These are phyloP conservation scores for Coreoperca whiteheadi DNA, from an alignment of 2,113 vertebrate genomes.

Conservation along the genomic window DNA sequence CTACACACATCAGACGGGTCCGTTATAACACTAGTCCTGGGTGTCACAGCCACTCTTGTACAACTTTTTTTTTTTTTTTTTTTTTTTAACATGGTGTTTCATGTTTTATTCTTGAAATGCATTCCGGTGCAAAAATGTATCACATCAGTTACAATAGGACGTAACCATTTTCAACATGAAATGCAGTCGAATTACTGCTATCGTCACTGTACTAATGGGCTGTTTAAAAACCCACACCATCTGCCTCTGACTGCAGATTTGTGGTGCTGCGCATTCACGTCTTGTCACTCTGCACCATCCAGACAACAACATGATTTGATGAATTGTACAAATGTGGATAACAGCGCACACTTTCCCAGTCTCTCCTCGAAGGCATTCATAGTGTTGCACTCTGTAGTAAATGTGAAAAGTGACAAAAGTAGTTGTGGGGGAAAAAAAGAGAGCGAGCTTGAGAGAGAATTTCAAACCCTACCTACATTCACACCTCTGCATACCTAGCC, in stretches of 20 bases:
- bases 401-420: neutral
- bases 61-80: no score
- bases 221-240: no score
- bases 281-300: neutral
- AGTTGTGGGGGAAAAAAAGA: neutral
- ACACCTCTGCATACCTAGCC: neutral
- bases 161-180: neutral
- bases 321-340: neutral
- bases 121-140: neutral
- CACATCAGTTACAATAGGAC: neutral
- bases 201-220: no score
- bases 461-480: neutral
- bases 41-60: neutral
- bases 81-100: no score
- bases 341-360: neutral
- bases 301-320: neutral
- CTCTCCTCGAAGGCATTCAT: neutral
- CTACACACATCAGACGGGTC: neutral
- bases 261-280: neutral
- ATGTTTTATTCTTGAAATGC: neutral
- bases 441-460: neutral
- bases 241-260: neutral
- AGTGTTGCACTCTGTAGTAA: neutral
- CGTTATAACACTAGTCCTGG: neutral
- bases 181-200: no score